Evolutionary conservation across 2,797 vertebrate genomes (phyloP).

Genomic region (Periophthalmus magnuspinnatus): DNA sequence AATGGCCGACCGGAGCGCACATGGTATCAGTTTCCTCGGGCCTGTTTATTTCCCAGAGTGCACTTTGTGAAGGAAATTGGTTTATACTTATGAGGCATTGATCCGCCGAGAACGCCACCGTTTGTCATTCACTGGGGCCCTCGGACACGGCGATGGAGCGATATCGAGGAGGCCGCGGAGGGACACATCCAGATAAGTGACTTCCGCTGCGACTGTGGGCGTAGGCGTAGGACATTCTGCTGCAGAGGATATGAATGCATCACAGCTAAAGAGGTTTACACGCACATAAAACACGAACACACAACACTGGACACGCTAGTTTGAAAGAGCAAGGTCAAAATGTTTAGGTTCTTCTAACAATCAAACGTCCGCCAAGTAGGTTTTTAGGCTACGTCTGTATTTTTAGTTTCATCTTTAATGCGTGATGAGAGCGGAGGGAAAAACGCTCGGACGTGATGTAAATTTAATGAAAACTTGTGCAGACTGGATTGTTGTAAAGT

Average conservation of each 20-base stretch:
- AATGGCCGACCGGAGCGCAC: slow-evolving; percentile 45
- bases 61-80: slow-evolving; percentile 75
- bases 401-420: not conserved
- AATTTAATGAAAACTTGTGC: slow-evolving; percentile 30
- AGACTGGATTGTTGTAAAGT: slow-evolving; percentile 14
- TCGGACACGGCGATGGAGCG: slow-evolving; percentile 56
- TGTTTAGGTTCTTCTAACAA: not conserved
- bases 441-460: slow-evolving; percentile 18
- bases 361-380: not conserved
- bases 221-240: slow-evolving; percentile 40
- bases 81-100: slow-evolving; percentile 78
- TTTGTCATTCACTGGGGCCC: slow-evolving; percentile 65
- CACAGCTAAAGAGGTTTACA: slow-evolving; percentile 34
- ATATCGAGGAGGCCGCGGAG: slow-evolving; percentile 53
- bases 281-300: slow-evolving; percentile 14
- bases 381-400: not conserved
- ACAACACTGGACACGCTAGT: slow-evolving; percentile 3
- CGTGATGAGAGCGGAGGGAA: not conserved
- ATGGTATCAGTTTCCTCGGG: slow-evolving; percentile 49
- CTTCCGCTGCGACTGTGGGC: slow-evolving; percentile 47
- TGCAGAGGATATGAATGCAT: slow-evolving; percentile 49
- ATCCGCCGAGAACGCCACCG: slow-evolving; percentile 68
- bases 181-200: slow-evolving; percentile 60
- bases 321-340: slow-evolving; percentile 23
- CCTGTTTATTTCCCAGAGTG: slow-evolving; percentile 72